Percentiles rank a stretch among this genome's conserved stretches.
Evolutionary conservation across 1,140 invertebrate species (phyloP).

Genomic region (Ceratitis capitata): DNA sequence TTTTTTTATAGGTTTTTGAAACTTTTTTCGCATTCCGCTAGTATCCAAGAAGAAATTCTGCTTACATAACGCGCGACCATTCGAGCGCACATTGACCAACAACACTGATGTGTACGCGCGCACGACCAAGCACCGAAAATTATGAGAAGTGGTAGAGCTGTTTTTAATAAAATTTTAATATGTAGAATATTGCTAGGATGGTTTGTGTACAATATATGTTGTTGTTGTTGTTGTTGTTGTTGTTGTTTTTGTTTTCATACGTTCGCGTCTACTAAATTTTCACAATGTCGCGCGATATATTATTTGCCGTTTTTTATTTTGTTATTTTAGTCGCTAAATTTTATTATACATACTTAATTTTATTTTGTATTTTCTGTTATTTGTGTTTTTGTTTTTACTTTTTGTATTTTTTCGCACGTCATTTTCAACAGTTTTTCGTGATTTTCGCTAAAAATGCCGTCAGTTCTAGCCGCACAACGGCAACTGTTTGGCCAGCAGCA

Average conservation of each 20-base stretch:
- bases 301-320: background rate
- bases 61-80: slow-evolving; percentile 12
- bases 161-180: slow-evolving; percentile 25
- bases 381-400: background rate
- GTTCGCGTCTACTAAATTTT: background rate
- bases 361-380: background rate
- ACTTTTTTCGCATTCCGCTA: background rate
- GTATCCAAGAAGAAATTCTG: slow-evolving; percentile 1
- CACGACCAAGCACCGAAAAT: slow-evolving; percentile 24
- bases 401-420: background rate
- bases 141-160: background rate
- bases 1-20: background rate
- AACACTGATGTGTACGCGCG: slow-evolving; percentile 10
- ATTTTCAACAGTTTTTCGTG: slow-evolving; percentile 1
- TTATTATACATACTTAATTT: background rate
- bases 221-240: background rate
- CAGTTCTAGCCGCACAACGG: slow-evolving; percentile 22
- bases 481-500: slow-evolving; percentile 25
- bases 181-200: background rate
- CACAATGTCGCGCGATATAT: background rate
- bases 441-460: slow-evolving; percentile 9
- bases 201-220: background rate
- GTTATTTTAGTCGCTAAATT: background rate
- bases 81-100: slow-evolving; percentile 3
- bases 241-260: background rate